Evolutionary conservation across 37 sponge, comb jelly and placozoan genomes (phyloP), one percentile per base, ranked within the genome.

Genomic region (Aplysina aerophoba): DNA sequence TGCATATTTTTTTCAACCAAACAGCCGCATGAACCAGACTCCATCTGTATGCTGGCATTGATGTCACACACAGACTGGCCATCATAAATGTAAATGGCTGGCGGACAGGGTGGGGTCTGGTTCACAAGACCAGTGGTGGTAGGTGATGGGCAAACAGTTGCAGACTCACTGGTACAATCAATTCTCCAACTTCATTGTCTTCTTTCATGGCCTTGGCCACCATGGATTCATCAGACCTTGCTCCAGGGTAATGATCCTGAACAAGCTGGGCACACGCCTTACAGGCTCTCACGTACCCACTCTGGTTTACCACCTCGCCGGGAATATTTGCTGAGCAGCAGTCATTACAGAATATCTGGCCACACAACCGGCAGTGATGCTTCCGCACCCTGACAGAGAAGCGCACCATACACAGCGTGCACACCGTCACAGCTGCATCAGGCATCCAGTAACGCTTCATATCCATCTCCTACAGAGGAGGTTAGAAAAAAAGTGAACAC

Each of bases 301-400:
- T 62, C 27, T 56, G 73, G 82, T 62, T 82, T 0, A 92, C 65
- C 11, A 83, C 59, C 15, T 78, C 44, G 0, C 90, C 93, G 21
- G 93, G 93, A 16, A 95, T 87, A 33, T 84, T 86, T 60, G 88
- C 88, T 40, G 74, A 83, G 79, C 98, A 95, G 73, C 98, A 98
- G 16, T 60, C 34, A 31, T 80, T 87, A 80, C 98, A 98, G 91
- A 92, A 98, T 35, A 98, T 98, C 64, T 93, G 92, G 15, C 98
- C 98, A 81, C 98, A 98, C 15, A 95, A 80, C 5, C 98, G 83
- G 65, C 98, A 98, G 87, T 98, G 98, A 67, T 98, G 98, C 12
- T 91, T 65, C 28, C 98, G 74, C 16, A 88, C 50, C 61, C 91
- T 84, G 82, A 94, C 78, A 25, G 81, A 90, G 80, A 98, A 98